Conservation (phyloP, 2,888 invertebrate genomes). For the Halocaridina rubra region DNA sequence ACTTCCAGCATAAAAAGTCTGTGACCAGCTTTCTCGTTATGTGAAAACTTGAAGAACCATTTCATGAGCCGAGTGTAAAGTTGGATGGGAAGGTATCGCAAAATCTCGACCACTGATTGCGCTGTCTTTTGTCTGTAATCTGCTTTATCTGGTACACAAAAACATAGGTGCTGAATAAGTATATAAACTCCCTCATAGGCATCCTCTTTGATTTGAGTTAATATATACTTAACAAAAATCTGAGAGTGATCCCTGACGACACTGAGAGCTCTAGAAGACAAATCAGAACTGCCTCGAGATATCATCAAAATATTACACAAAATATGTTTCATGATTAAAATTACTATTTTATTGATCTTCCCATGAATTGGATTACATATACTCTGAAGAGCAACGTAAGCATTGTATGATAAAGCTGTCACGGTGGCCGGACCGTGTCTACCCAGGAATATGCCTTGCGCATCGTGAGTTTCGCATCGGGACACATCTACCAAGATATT, state of each 20-base stretch:
- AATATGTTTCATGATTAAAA: slow-evolving; percentile 61
- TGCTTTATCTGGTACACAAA: slow-evolving; percentile 69
- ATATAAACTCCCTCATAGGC: slow-evolving; percentile 66
- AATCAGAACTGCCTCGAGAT: slow-evolving; percentile 58
- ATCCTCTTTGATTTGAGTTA: slow-evolving; percentile 65
- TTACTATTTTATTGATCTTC: slow-evolving; percentile 44
- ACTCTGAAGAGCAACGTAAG: slow-evolving; percentile 68
- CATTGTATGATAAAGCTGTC: slow-evolving; percentile 66
- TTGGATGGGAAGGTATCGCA: slow-evolving; percentile 66
- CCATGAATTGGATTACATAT: slow-evolving; percentile 71
- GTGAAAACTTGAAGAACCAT: slow-evolving; percentile 68
- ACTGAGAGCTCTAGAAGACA: slow-evolving; percentile 55
- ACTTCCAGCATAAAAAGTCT: slow-evolving; percentile 72
- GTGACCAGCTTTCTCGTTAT: slow-evolving; percentile 69
- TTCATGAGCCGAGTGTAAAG: slow-evolving; percentile 68
- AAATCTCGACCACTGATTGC: slow-evolving; percentile 68
- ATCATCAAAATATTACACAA: slow-evolving; percentile 64
- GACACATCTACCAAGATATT: slow-evolving; percentile 68
- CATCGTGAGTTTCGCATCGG: slow-evolving; percentile 65
- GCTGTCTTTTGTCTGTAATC: slow-evolving; percentile 69
- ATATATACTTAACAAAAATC: slow-evolving; percentile 62
- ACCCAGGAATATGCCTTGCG: slow-evolving; percentile 56
- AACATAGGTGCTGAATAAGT: slow-evolving; percentile 70
- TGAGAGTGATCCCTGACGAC: slow-evolving; percentile 64
- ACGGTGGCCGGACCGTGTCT: slow-evolving; percentile 60